Conservation (phyloP, 1,140 invertebrate species). For the Drosophila truncata region DNA sequence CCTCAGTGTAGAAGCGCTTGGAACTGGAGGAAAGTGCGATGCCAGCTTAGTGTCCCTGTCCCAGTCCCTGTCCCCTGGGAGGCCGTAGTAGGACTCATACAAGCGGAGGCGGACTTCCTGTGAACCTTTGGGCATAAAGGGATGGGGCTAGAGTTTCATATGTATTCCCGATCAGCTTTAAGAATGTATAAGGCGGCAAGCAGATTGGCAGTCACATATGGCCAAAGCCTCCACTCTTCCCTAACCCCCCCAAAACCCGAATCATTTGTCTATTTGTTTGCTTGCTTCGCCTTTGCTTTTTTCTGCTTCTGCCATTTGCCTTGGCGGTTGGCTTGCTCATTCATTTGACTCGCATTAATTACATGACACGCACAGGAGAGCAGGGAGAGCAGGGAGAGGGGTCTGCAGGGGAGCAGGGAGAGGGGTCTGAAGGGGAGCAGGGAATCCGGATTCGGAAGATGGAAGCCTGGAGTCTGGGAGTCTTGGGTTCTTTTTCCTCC, state of each 20-base stretch:
- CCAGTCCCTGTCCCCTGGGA: not conserved
- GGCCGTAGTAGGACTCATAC: not conserved
- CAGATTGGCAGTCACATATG: conserved; percentile 61
- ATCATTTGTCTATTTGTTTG: conserved; percentile 72
- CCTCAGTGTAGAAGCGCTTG: conserved; percentile 10
- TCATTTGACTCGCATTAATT: conserved; percentile 81
- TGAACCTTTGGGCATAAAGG: not conserved
- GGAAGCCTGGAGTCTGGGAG: not conserved
- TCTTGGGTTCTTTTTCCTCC: not conserved
- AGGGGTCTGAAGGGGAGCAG: not conserved
- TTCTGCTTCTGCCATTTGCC: conserved; percentile 7
- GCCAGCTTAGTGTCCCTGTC: conserved; percentile 39
- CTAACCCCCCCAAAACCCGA: not conserved
- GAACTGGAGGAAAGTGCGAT: conserved; percentile 14
- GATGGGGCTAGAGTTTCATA: conserved; percentile 1
- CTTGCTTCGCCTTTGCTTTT: conserved; percentile 17
- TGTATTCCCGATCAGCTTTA: conserved; percentile 52
- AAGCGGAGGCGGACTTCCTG: conserved; percentile 9
- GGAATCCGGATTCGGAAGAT: conserved; percentile 5
- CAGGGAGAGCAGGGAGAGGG: not conserved
- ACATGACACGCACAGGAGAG: conserved; percentile 71
- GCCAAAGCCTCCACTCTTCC: too few relatives aligned
- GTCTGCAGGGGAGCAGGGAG: not conserved
- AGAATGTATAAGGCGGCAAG: conserved; percentile 17
- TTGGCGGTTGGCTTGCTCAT: conserved; percentile 55